These are phyloP conservation scores for Drosophila borborema DNA, from an alignment of 2,888 invertebrate species.

Conservation along the genomic window DNA sequence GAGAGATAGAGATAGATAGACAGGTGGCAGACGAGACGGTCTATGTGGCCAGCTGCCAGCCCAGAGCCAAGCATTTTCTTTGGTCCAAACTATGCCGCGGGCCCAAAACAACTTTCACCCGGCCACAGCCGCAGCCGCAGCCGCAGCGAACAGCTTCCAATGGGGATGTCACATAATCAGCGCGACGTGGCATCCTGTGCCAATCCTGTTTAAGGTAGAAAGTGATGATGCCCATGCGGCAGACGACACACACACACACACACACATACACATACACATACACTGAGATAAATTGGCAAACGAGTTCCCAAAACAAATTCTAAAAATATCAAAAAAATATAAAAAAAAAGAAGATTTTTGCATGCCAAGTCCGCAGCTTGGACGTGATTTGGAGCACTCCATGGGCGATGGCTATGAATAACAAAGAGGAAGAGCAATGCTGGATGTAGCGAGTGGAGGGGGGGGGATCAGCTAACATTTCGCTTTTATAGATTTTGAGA, in stretches of 20 bases:
- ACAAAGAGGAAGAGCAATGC: conserved; percentile 26
- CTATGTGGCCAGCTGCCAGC: conserved; percentile 54
- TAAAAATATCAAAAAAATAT: conserved; percentile 50
- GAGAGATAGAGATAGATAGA: neutral
- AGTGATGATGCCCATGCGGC: conserved; percentile 68
- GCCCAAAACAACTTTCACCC: conserved; percentile 73
- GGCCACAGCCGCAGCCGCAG: conserved; percentile 28
- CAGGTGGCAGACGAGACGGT: conserved; percentile 33
- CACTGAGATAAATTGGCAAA: conserved; percentile 50
- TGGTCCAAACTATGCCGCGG: conserved; percentile 58
- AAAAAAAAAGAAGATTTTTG: conserved; percentile 47
- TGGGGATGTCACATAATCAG: conserved; percentile 64
- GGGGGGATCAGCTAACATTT: conserved; percentile 32
- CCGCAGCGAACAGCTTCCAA: conserved; percentile 27
- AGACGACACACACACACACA: conserved; percentile 46
- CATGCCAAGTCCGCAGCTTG: conserved; percentile 35
- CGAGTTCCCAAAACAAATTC: conserved; percentile 62
- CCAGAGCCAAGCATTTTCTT: conserved; percentile 53
- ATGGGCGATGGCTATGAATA: conserved; percentile 58
- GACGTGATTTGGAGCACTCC: conserved; percentile 67
- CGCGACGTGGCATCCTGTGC: conserved; percentile 66
- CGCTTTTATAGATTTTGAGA: conserved; percentile 46
- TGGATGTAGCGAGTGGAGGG: neutral
- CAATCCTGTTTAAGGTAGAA: conserved; percentile 77
- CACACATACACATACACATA: conserved; percentile 15